These are phyloP conservation scores for Bellardia pandia DNA, from an alignment of 2,888 invertebrate genomes.

Conservation along the genomic window DNA sequence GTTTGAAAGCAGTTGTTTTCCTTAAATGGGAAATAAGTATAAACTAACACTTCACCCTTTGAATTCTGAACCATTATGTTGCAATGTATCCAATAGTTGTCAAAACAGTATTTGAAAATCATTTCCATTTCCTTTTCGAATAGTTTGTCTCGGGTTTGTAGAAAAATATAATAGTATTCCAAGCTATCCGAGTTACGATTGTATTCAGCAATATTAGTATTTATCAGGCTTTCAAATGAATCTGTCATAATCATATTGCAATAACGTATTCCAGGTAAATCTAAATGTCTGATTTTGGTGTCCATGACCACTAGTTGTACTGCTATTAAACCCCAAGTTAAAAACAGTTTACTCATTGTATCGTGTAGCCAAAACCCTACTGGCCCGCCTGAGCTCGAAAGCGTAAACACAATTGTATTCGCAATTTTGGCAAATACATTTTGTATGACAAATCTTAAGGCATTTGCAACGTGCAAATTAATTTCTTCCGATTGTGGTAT, in stretches of 20 bases:
- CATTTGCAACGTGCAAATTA: slow-evolving; percentile 75
- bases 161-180: slow-evolving; percentile 79
- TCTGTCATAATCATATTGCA: slow-evolving; percentile 75
- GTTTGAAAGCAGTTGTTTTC: slow-evolving; percentile 73
- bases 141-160: slow-evolving; percentile 76
- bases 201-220: slow-evolving; percentile 70
- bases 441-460: slow-evolving; percentile 76
- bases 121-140: slow-evolving; percentile 75
- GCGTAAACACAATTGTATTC: slow-evolving; percentile 75
- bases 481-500: slow-evolving; percentile 74
- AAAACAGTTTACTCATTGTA: slow-evolving; percentile 75
- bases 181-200: slow-evolving; percentile 76
- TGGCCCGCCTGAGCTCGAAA: slow-evolving; percentile 69
- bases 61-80: slow-evolving; percentile 78
- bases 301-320: slow-evolving; percentile 74
- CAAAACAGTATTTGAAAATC: slow-evolving; percentile 79
- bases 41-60: slow-evolving; percentile 77
- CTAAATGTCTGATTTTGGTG: slow-evolving; percentile 9
- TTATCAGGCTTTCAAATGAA: slow-evolving; percentile 78
- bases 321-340: slow-evolving; percentile 75
- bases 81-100: slow-evolving; percentile 79
- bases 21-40: slow-evolving; percentile 79
- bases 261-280: slow-evolving; percentile 59
- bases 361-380: slow-evolving; percentile 64
- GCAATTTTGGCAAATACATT: slow-evolving; percentile 76